Conservation (phyloP, 2,113 vertebrate species). For the Parus major region DNA sequence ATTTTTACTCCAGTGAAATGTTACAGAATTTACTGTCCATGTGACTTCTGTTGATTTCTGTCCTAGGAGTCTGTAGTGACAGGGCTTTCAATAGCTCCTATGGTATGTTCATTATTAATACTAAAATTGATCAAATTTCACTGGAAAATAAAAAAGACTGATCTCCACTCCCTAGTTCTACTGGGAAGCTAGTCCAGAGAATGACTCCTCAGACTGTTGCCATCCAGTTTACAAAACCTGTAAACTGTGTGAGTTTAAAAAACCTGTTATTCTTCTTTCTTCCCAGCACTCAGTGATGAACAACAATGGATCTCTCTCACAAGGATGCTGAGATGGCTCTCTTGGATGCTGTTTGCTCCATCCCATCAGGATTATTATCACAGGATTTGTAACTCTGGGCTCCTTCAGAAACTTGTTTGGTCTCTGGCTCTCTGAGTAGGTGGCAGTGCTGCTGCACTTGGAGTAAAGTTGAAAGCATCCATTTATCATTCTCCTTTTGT, state of each 20-base stretch:
- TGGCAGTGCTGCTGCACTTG: neutral
- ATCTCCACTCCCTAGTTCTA: neutral
- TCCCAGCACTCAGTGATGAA: neutral
- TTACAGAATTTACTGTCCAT: neutral
- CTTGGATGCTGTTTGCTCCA: neutral
- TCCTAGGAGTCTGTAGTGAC: neutral
- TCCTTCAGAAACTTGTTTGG: neutral
- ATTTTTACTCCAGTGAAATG: neutral
- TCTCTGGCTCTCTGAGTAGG: neutral
- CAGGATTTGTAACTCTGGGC: neutral
- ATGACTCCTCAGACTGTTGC: neutral
- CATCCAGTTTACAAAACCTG: neutral
- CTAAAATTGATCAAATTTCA: neutral
- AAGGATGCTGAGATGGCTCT: neutral
- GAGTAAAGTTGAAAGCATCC: neutral
- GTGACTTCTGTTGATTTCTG: neutral
- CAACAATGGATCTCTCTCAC: fast-evolving
- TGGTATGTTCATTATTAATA: neutral
- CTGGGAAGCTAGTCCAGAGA: neutral
- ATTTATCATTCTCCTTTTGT: neutral
- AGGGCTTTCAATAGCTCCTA: neutral
- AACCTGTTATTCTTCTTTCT: neutral
- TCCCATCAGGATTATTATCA: neutral
- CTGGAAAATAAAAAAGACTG: neutral
- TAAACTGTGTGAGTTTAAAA: neutral